phyloP scores from a whole-genome alignment of 2,113 vertebrate genomes.

The Hemiscyllium ocellatum region DNA sequence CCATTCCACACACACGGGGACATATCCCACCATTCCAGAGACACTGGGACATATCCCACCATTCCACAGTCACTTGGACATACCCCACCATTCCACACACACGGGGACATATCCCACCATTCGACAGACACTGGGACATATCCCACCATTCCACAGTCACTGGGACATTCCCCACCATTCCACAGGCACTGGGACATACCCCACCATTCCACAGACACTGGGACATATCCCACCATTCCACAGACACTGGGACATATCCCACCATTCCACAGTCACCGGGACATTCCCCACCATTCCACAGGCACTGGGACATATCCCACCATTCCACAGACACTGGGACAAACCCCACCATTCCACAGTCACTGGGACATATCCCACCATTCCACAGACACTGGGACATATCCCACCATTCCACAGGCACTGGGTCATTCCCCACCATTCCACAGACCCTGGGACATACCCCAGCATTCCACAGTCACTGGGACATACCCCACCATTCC shows the following conservation, averaged over 20 bases:
- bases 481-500: neutral
- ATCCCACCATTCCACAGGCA: neutral
- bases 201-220: neutral
- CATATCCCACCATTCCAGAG: neutral
- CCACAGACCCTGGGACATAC: neutral
- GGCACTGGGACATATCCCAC: neutral
- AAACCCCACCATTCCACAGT: neutral
- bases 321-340: neutral
- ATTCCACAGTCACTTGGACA: neutral
- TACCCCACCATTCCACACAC: too few species aligned
- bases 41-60: neutral
- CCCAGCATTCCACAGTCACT: neutral
- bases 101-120: neutral
- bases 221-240: neutral
- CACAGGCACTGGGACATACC: neutral
- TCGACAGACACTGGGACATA: neutral
- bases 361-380: neutral
- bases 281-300: neutral
- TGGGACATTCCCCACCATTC: too few species aligned
- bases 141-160: neutral
- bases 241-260: neutral
- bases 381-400: neutral
- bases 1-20: too few species aligned
- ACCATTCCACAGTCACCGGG: too few species aligned
- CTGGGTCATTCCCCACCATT: too few species aligned